Evolutionary conservation across 1,140 invertebrate genomes (phyloP).

Genomic region (Danaus melanippus): DNA sequence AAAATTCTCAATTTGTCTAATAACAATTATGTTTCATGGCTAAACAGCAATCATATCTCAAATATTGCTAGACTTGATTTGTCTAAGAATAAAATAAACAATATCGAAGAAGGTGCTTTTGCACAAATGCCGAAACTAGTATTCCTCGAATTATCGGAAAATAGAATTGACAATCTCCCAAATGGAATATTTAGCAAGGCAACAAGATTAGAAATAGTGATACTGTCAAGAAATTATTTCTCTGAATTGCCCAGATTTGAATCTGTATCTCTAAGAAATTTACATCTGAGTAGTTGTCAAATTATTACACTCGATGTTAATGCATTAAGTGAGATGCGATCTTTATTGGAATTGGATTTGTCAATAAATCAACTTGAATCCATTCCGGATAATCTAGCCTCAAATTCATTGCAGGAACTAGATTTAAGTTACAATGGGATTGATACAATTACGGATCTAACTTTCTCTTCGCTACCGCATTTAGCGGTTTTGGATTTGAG

Average conservation of each 20-base stretch:
- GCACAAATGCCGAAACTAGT: conserved; percentile 32
- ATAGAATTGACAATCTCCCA: conserved; percentile 73
- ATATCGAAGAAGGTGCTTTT: conserved; percentile 48
- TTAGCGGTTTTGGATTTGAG: conserved; percentile 75
- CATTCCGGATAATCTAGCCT: conserved; percentile 70
- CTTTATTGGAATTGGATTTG: conserved; percentile 70
- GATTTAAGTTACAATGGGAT: conserved; percentile 73
- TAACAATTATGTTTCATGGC: conserved; percentile 73
- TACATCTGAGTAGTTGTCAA: conserved; percentile 75
- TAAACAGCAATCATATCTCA: conserved; percentile 48
- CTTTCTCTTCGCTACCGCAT: conserved; percentile 72
- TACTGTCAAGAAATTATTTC: conserved; percentile 78
- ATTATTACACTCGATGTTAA: conserved; percentile 65
- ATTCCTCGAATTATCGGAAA: conserved; percentile 75
- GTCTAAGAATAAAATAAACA: conserved; percentile 67
- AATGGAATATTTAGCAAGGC: conserved; percentile 66
- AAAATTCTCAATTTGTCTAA: conserved; percentile 70
- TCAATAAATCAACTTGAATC: conserved; percentile 74
- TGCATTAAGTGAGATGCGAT: conserved; percentile 66
- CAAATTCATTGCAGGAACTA: conserved; percentile 70
- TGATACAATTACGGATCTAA: conserved; percentile 61
- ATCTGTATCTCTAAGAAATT: conserved; percentile 69
- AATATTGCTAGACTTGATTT: conserved; percentile 62
- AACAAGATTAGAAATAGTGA: conserved; percentile 70
- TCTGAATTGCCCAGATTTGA: conserved; percentile 70